phyloP scores from a whole-genome alignment of 2,888 invertebrate species.

The Polydrusus pterygomalis region DNA sequence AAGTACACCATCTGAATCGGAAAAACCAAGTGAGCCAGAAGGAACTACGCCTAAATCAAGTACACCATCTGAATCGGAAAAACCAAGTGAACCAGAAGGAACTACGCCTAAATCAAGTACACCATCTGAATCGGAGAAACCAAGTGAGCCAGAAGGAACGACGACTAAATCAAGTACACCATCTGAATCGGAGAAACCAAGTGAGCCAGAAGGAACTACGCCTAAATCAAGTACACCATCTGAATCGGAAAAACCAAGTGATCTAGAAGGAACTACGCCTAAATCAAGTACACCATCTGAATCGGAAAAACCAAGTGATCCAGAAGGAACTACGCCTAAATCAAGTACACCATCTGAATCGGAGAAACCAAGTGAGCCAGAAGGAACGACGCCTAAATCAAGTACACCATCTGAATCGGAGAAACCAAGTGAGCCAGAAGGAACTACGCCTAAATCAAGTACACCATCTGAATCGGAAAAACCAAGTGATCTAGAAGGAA shows the following conservation, averaged over 20 bases:
- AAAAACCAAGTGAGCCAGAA: slow-evolving; percentile 20
- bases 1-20: slow-evolving; percentile 18
- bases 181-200: slow-evolving; percentile 28
- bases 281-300: slow-evolving; percentile 18
- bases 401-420: slow-evolving; percentile 6
- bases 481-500: slow-evolving; percentile 28
- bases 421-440: slow-evolving; percentile 27
- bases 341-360: slow-evolving; percentile 27
- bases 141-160: slow-evolving; percentile 25
- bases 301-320: slow-evolving; percentile 12
- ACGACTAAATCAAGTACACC: slow-evolving; percentile 29
- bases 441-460: slow-evolving; percentile 22
- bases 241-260: slow-evolving; percentile 17
- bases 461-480: slow-evolving; percentile 29
- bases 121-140: slow-evolving; percentile 2
- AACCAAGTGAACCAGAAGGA: slow-evolving; percentile 25
- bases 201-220: slow-evolving; percentile 25
- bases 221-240: slow-evolving; percentile 26
- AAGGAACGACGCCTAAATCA: slow-evolving; percentile 31
- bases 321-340: slow-evolving; percentile 28
- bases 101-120: slow-evolving; percentile 29
- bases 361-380: slow-evolving; percentile 26
- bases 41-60: slow-evolving; percentile 26
- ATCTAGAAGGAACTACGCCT: slow-evolving; percentile 8
- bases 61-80: slow-evolving; percentile 23